phyloP scores from a whole-genome alignment of 2,888 invertebrate species.

The Antheraea assamensis region DNA sequence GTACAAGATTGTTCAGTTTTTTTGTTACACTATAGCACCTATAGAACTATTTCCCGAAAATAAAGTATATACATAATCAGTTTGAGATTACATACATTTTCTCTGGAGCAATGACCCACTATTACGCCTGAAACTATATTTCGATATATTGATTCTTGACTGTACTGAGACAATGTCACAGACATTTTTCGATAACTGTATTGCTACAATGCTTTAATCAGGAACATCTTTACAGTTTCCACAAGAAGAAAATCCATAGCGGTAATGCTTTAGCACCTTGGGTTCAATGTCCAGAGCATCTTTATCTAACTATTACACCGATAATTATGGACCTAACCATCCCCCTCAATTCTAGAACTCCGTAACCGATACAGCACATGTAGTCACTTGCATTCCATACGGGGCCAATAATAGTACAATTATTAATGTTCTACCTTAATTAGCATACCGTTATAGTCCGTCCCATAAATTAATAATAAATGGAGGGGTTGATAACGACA shows the following conservation, averaged over 20 bases:
- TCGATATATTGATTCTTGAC: no score
- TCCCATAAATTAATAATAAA: constrained; percentile 31
- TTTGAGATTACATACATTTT: no score
- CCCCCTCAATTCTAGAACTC: neutral
- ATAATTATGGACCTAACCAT: neutral
- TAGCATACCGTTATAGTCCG: no score
- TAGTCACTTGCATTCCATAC: neutral
- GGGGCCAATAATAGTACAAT: neutral
- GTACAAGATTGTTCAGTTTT: neutral
- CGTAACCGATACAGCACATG: neutral
- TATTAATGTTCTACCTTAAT: no score
- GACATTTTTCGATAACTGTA: neutral
- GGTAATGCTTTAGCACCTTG: neutral
- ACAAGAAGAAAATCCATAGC: neutral
- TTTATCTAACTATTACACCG: neutral
- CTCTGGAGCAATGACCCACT: no score
- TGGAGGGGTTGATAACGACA: constrained; percentile 2
- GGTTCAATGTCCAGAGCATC: neutral
- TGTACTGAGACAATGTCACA: no score
- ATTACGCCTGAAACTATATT: no score
- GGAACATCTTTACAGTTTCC: neutral
- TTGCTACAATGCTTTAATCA: neutral
- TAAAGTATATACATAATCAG: neutral
- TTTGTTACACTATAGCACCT: neutral
- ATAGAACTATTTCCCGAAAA: neutral